phyloP scores from a whole-genome alignment of 1,140 invertebrate genomes.

The Bombus superbus region DNA sequence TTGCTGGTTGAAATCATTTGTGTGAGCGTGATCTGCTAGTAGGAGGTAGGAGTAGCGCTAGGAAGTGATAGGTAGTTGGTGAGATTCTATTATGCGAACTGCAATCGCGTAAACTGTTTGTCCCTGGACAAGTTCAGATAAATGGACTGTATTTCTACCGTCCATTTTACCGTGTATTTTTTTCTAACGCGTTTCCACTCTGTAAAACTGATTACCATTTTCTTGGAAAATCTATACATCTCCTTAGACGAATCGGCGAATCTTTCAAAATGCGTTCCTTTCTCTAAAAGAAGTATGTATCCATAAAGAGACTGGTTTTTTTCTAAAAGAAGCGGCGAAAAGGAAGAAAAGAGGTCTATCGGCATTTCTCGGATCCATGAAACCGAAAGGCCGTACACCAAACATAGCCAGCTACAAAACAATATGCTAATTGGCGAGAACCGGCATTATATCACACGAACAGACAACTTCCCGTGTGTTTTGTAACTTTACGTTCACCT shows the following conservation, averaged over 20 bases:
- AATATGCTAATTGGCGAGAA: slow-evolving; percentile 3
- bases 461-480: slow-evolving; percentile 18
- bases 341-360: not conserved
- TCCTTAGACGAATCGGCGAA: not conserved
- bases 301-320: not conserved
- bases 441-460: slow-evolving; percentile 23
- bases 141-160: too few species aligned
- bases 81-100: too few species aligned
- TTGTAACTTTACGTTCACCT: not conserved
- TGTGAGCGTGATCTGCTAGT: too few species aligned
- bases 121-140: too few species aligned
- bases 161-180: too few species aligned
- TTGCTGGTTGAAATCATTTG: too few species aligned
- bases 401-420: slow-evolving; percentile 14
- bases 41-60: too few species aligned
- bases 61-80: too few species aligned
- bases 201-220: not conserved
- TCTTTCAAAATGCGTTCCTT: not conserved
- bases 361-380: not conserved
- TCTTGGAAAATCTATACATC: too few species aligned
- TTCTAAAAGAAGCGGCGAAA: not conserved
- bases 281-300: not conserved
- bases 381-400: slow-evolving; percentile 15
- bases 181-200: not conserved
- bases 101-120: too few species aligned